Evolutionary conservation across 2,797 vertebrate genomes (phyloP), one percentile per base, ranked within the genome.

Genomic region (Lacerta agilis): DNA sequence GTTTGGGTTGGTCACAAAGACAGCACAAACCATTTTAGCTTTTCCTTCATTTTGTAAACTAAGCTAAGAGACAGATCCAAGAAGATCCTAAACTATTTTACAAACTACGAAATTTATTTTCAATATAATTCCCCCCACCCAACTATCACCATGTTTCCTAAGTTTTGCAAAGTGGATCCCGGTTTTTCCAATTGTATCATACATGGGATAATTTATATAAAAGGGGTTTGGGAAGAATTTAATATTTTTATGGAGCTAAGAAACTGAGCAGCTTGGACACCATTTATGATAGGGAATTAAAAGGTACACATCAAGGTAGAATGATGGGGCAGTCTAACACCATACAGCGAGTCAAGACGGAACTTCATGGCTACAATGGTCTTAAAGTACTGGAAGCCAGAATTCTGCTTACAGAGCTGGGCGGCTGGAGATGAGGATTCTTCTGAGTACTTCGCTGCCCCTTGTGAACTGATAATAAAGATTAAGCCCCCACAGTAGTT

Each of bases 141-240:
- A 49, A 61, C 49, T 43, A 38, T 9, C 2, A 0, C 0, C 29
- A 5, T 67, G 83, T 76, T 66, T 67, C 55, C 23, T 61, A 38
- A 43, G 20, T 45, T 55, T 79, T 77, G 20, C 17, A 38, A 71
- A 76, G 25, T 17, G 58, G 38, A 61, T 82, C 66, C 2, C 88
- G 45, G 45, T 87, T n/a, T 71, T 87, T 20, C 45, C 15, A 85
- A 38, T n/a, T 33, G 8, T 11, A 73, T 85, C 8, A 41, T 29
- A 84, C 23, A 66, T 7, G 3, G 45, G 18, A 43, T 8, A 43
- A 81, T 66, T 55, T 76, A 23, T 82, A 41, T 11, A 43, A 82
- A 80, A 86, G 4, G 55, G 29, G 13, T 41, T 66, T 78, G 89
- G n/a, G 58, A 90, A 92, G 45, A 8, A 90, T 0, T 1, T 86